Conservation (phyloP, 1,140 invertebrate species). For the Bacillus rossius region DNA sequence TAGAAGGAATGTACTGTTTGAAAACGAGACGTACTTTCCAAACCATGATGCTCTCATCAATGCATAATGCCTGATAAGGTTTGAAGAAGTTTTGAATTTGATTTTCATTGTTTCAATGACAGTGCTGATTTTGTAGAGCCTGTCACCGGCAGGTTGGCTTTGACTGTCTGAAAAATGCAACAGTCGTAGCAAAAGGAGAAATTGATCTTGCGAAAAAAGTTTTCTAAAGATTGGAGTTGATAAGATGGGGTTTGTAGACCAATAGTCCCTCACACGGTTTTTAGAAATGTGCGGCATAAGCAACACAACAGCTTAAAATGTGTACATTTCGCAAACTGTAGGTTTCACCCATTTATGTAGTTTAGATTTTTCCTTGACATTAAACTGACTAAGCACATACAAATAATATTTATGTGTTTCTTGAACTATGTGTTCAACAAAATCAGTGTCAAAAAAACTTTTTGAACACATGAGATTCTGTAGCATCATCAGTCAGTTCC, state of each 20-base stretch:
- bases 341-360: neutral
- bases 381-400: neutral
- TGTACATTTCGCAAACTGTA: neutral
- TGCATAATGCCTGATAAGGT: slow-evolving; percentile 18
- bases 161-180: slow-evolving; percentile 24
- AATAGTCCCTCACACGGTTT: neutral
- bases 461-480: neutral
- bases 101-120: slow-evolving; percentile 7
- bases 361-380: slow-evolving; percentile 1
- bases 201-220: slow-evolving; percentile 14
- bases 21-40: slow-evolving; percentile 29
- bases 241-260: neutral
- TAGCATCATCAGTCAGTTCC: neutral
- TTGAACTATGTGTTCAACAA: neutral
- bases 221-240: slow-evolving; percentile 9
- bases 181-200: slow-evolving; percentile 10
- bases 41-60: slow-evolving; percentile 27
- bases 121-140: slow-evolving; percentile 20
- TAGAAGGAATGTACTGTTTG: slow-evolving; percentile 28
- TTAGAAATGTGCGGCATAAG: neutral
- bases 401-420: neutral
- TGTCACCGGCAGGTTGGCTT: neutral
- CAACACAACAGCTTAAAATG: neutral
- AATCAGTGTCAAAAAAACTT: neutral
- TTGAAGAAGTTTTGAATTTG: slow-evolving; percentile 6